Evolutionary conservation across 2,888 invertebrate species (phyloP).

Genomic region (Hirtodrosophila histrioides): DNA sequence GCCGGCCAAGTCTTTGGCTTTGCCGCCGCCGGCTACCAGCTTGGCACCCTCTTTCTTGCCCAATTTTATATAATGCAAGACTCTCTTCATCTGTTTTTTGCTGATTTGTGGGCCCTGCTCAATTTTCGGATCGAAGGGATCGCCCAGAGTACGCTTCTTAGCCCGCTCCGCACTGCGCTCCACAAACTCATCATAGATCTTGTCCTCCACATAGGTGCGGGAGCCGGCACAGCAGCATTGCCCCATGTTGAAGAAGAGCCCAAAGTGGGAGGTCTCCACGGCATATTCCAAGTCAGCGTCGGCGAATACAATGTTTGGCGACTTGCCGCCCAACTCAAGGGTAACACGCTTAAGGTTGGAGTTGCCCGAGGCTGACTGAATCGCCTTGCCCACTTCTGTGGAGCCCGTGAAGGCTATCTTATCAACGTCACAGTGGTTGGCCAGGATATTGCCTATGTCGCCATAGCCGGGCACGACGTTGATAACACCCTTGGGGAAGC

Average conservation of each 20-base stretch:
- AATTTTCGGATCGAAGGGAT: constrained; percentile 92
- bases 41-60: constrained; percentile 95
- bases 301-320: constrained; percentile 94
- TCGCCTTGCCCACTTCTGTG: constrained; percentile 93
- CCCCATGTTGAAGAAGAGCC: constrained; percentile 96
- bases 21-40: constrained; percentile 90
- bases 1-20: constrained; percentile 87
- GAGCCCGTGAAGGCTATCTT: constrained; percentile 97
- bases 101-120: constrained; percentile 97
- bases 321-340: constrained; percentile 96
- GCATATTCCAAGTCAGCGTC: constrained; percentile 93
- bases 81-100: constrained; percentile 91
- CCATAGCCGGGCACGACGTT: constrained; percentile 96
- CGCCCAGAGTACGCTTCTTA: constrained; percentile 91
- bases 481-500: constrained; percentile 95
- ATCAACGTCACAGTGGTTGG: constrained; percentile 90
- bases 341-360: constrained; percentile 93
- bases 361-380: constrained; percentile 90
- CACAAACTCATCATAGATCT: constrained; percentile 96
- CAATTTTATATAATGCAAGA: constrained; percentile 90
- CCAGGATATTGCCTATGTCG: constrained; percentile 91
- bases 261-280: constrained; percentile 92
- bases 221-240: constrained; percentile 97
- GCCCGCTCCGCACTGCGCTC: constrained; percentile 90
- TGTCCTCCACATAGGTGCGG: constrained; percentile 94